phyloP scores from a whole-genome alignment of 2,113 vertebrate species.

The Daboia siamensis region DNA sequence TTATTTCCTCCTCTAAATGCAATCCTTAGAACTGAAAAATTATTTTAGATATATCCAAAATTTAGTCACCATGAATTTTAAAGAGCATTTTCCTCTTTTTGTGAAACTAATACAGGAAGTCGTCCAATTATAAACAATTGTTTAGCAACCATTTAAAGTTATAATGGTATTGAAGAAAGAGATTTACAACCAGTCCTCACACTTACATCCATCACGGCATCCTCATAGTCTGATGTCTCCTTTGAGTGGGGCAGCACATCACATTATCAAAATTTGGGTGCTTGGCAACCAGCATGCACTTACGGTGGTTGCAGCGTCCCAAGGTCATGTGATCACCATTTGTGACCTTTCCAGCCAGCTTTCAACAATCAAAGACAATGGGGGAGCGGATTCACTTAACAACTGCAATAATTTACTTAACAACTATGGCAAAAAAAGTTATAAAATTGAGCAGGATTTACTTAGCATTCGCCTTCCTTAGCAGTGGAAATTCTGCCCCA shows the following conservation, averaged over 20 bases:
- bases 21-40: neutral
- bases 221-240: no score
- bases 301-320: no score
- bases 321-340: neutral
- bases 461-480: neutral
- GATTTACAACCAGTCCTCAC: neutral
- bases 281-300: no score
- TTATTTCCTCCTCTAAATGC: neutral
- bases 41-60: neutral
- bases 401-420: neutral
- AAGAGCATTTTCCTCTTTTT: neutral
- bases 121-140: neutral
- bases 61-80: neutral
- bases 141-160: neutral
- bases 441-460: neutral
- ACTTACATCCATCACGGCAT: neutral
- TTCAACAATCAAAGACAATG: neutral
- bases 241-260: no score
- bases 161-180: neutral
- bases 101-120: neutral
- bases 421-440: neutral
- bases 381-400: neutral
- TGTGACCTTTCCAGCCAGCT: neutral
- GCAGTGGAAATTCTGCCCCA: neutral
- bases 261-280: neutral